Evolutionary conservation across 2,888 invertebrate genomes (phyloP), one percentile per base, ranked within the genome.

Genomic region (Himalopsyche japonica): DNA sequence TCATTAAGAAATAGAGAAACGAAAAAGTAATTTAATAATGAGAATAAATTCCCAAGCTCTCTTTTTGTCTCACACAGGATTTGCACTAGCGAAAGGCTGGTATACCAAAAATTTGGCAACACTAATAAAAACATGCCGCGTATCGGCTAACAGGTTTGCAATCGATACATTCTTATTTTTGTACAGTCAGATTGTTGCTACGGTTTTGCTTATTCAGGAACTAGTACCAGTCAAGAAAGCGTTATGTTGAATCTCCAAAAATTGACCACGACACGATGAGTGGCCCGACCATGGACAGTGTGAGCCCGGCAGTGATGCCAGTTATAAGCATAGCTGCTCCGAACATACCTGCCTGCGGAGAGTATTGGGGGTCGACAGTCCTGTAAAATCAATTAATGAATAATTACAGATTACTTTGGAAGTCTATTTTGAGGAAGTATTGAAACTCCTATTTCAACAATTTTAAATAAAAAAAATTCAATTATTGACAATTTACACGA

Each of bases 291-390:
- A 95, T 93, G 0, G 97, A 94, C 89, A 96, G 95, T 86, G 94
- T 89, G 85, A 99, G 94, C n/a, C 99, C 99, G 10, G 91, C 89
- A 85, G 97, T 95, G 79, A 99, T 96, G 76, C 99, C 99, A 0
- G 97, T 95, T 47, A 99, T 95, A 1, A 99, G 93, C 88, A 95
- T 95, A 27, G 99, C 98, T 0, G 97, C 98, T 70, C 97, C 98
- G 90, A 98, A 97, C 99, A 99, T 99, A 84, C 99, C 99, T 0
- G 99, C 99, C 0, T 95, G 95, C 0, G 95, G 92, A 20, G 97
- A 96, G 90, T 97, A 93, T 88, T 97, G 95, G 0, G 95, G 94
- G n/a, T 96, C 95, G 20, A 97, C 97, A 57, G 93, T 94, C 87
- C 97, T 97, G 91, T 18, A 64, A 43, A 57, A n/a, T 49, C 1